phyloP scores from a whole-genome alignment of 2,797 vertebrate species.

The Eulemur rubriventer region DNA sequence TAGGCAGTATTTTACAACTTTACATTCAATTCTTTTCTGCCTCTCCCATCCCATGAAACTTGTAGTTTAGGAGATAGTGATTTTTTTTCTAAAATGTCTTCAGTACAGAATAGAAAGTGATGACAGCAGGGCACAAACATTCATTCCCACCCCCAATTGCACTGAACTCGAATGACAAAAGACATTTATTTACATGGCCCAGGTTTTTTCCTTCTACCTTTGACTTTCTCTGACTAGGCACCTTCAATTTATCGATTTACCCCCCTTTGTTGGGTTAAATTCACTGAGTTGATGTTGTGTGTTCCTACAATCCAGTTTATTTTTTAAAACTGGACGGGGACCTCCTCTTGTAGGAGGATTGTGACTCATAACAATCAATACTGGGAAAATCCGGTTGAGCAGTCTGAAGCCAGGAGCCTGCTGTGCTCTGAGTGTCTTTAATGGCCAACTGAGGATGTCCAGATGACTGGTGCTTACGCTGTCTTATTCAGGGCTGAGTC shows the following conservation, averaged over 20 bases:
- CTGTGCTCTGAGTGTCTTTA: neutral
- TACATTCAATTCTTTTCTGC: neutral
- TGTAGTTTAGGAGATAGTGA: neutral
- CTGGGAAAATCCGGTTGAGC: neutral
- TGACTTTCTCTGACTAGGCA: neutral
- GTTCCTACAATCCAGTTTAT: neutral
- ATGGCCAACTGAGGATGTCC: neutral
- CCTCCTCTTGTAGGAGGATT: neutral
- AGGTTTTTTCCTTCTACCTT: slow-evolving; percentile 40
- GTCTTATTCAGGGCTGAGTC: neutral
- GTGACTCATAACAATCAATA: neutral
- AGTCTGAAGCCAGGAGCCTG: neutral
- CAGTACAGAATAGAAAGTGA: slow-evolving; percentile 2
- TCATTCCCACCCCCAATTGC: neutral
- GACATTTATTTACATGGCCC: slow-evolving; percentile 62
- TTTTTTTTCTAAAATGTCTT: neutral
- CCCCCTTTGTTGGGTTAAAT: neutral
- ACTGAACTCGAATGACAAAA: slow-evolving; percentile 49
- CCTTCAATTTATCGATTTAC: neutral
- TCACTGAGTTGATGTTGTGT: neutral
- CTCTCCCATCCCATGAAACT: neutral
- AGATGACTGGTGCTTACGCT: neutral
- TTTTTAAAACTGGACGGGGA: neutral
- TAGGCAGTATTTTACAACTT: neutral
- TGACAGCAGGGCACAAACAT: neutral